These are phyloP conservation scores for Peromyscus leucopus DNA, from an alignment of 2,113 vertebrate species.

Conservation along the genomic window DNA sequence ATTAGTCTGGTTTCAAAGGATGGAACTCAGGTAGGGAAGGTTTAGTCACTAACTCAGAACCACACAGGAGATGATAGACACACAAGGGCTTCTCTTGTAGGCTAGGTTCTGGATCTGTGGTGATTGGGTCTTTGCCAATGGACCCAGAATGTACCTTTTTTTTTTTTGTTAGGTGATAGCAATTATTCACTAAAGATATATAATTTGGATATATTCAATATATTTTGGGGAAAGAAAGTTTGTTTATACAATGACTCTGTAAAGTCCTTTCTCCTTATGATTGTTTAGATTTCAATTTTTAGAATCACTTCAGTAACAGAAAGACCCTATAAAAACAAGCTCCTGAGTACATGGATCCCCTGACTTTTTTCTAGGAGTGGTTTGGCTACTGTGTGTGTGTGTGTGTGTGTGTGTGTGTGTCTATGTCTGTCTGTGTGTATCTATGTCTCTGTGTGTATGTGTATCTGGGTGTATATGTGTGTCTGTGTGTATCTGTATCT, in stretches of 20 bases:
- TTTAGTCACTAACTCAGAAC: not conserved
- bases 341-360: slow-evolving; percentile 37
- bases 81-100: not conserved
- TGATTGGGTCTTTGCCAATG: not conserved
- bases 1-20: not conserved
- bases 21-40: not conserved
- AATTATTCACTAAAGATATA: not conserved
- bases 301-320: slow-evolving; percentile 70
- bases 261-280: slow-evolving; percentile 24
- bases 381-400: not conserved
- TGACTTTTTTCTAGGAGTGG: slow-evolving; percentile 59
- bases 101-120: not conserved
- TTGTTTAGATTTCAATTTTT: slow-evolving; percentile 66
- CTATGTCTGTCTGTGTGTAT: not conserved
- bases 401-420: not conserved
- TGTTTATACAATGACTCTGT: not conserved
- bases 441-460: accelerated
- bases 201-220: not conserved
- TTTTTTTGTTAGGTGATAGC: not conserved
- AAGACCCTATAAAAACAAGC: slow-evolving; percentile 62
- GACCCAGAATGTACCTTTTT: not conserved
- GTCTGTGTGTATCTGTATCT: not conserved
- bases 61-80: not conserved
- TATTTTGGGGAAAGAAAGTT: slow-evolving; percentile 23
- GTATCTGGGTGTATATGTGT: not conserved